Base-by-base conservation (phyloP, 2,888 invertebrate species). In the Tetanocera ferruginea region DNA sequence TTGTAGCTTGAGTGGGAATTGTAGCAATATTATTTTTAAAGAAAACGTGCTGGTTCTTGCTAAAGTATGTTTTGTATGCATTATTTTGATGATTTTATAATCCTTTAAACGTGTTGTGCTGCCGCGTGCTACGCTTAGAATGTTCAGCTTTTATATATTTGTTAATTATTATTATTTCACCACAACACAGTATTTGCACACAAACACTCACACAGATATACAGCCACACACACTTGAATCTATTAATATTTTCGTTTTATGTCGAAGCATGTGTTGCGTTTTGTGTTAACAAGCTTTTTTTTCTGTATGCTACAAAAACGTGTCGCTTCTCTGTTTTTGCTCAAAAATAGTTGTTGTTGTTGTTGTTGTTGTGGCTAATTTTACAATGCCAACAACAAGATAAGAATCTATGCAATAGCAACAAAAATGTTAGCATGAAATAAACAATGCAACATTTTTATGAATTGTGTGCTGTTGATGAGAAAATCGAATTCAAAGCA, bases 231-330 rank as follows among this genome's bases (percentile, higher is more conserved):
- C 43, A 37, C 23, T 1, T 23, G 6, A 5, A 25, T 37, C n/a
- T 83, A 85, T 84, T 83, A 83, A 82, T 57, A 55, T 34, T 31
- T n/a, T 51, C 52, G 64, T 5, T 31, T 8, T 31, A 43, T 51
- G 70, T 69, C 17, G 51, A 17, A 66, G 76, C 76, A 76, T 67
- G 67, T 76, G 76, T 76, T 76, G 76, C 37, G 67, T 67, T 76
- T 67, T 76, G 55, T 76, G 76, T 67, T 76, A 67, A 76, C 76
- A 76, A 28, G 23, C 37, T 4, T 51, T 66, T 64, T 43, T 49
- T 64, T 23, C n/a, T 37, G 25, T 64, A 9, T 1, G 23, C 34
- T 25, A n/a, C 70, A 25, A 60, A 17, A 28, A 52, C 6, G 5
- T 25, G 19, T n/a, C 28, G 70, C 11, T 34, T 28, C 28, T 23